phyloP scores from a whole-genome alignment of 2,113 vertebrate genomes.

The Pelecanus crispus region DNA sequence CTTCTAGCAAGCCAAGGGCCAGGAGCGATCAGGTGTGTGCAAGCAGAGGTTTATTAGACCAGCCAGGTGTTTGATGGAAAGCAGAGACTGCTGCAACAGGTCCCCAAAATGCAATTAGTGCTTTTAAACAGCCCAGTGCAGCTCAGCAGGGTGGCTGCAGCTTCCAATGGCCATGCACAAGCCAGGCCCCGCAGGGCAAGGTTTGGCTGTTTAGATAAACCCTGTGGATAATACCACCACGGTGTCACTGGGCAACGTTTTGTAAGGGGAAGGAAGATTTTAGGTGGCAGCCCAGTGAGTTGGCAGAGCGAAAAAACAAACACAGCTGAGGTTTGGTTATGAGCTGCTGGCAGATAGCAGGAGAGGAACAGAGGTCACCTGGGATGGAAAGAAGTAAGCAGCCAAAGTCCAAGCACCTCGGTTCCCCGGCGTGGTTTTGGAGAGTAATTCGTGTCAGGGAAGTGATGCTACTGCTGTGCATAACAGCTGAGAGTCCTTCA shows the following conservation, averaged over 20 bases:
- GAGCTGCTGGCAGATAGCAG: rapidly evolving
- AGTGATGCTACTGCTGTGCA: rapidly evolving
- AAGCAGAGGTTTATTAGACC: background rate
- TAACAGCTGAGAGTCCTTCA: background rate
- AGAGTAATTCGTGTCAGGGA: background rate
- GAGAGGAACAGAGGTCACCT: background rate
- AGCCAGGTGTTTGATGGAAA: background rate
- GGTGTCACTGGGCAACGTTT: background rate
- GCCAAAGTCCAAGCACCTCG: rapidly evolving
- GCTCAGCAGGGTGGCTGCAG: background rate
- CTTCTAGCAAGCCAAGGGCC: background rate
- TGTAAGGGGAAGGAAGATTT: background rate
- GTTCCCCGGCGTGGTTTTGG: rapidly evolving
- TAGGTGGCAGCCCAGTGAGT: background rate
- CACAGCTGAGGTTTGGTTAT: background rate
- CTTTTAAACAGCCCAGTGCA: background rate
- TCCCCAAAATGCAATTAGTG: background rate
- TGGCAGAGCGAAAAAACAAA: background rate
- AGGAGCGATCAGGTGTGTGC: rapidly evolving
- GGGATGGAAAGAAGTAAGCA: background rate
- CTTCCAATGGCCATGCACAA: rapidly evolving
- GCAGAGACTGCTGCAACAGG: background rate
- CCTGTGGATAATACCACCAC: rapidly evolving
- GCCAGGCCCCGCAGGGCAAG: background rate
- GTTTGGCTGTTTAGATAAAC: background rate